Evolutionary conservation across 2,797 vertebrate species (phyloP), one percentile per base, ranked within the genome.

Genomic region (Danio aesculapii): DNA sequence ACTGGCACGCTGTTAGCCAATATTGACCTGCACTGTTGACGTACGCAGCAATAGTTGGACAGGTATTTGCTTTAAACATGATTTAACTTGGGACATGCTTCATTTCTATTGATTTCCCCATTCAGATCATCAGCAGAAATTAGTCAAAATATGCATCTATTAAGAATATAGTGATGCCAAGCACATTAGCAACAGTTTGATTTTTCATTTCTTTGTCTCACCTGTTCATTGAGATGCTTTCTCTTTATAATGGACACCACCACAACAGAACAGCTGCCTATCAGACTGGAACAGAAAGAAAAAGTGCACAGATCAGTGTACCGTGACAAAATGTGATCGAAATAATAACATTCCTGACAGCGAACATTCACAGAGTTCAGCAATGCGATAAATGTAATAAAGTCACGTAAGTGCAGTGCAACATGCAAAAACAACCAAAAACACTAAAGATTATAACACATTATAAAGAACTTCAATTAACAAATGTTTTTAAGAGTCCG

Each of bases 241-340:
- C 94, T 83, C 81, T 47, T 93, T 44, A 89, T 4, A 52, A 91
- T 75, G 30, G 94, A 92, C 85, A 92, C 90, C 17, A 91, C 86
- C 12, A 96, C 78, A 39, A 96, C 89, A 0, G 95, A 96, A 6
- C 85, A 89, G 43, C 95, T 97, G 57, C 95, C 96, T 79, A 94
- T 83, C 72, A 95, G 85, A 90, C 96, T 97, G 92, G 3, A 87
- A 81, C 71, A 83, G 73, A 91, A 5, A 1, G 5, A 14, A 66
- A 75, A 75, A 81, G 5, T 9, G 11, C 47, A 49, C 47, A 49
- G 71, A 81, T 44, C 5, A 12, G 58, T 30, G 19, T 17, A 6
- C 19, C 44, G 6, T 13, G 68, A 30, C 30, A 30, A 70, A 47
- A 19, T 10, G 57, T n/a, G 61, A n/a, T 58, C 43, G 1, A 16